Evolutionary conservation across 2,797 vertebrate species (phyloP), one percentile per base, ranked within the genome.

Genomic region (Ctenopoma multispine): DNA sequence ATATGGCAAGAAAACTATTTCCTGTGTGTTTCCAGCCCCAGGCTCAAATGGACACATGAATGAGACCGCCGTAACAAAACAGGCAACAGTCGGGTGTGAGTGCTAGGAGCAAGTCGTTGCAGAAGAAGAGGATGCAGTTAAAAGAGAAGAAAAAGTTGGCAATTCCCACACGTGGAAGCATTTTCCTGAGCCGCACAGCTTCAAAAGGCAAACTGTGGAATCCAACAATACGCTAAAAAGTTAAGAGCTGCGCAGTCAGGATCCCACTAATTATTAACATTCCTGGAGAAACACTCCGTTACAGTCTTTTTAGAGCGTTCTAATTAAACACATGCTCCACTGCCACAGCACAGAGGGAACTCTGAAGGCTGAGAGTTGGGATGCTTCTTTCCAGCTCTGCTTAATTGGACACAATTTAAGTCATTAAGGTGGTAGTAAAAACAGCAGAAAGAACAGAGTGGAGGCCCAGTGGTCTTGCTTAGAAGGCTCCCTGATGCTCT

Each of bases 191-290:
- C 78, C 31, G 62, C 76, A 15, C 55, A 15, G 87, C 90, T 93
- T 93, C 89, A 92, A 89, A 93, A 89, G 89, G 83, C 80, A 81
- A 89, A 89, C 79, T 69, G 9, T 72, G 71, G 87, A 90, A 90
- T 90, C 88, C 80, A 79, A 88, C 91, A 87, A 88, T 87, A 84
- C 86, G 87, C 81, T 67, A 86, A 87, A 93, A 90, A 80, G 89
- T 90, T 90, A 90, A 88, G 85, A 84, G 89, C 85, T 74, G 87
- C 90, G 88, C 87, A 86, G 87, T 88, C 86, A 87, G 85, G 85
- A 92, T 92, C 91, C 90, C 82, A 91, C 91, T 92, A 93, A 94
- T 94, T 90, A 93, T 92, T 93, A 92, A 93, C 92, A 93, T 94
- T 94, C 93, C 91, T 87, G 82, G 85, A 90, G 90, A 91, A 93